phyloP scores from a whole-genome alignment of 1,140 invertebrate species.

The Tribolium madens region DNA sequence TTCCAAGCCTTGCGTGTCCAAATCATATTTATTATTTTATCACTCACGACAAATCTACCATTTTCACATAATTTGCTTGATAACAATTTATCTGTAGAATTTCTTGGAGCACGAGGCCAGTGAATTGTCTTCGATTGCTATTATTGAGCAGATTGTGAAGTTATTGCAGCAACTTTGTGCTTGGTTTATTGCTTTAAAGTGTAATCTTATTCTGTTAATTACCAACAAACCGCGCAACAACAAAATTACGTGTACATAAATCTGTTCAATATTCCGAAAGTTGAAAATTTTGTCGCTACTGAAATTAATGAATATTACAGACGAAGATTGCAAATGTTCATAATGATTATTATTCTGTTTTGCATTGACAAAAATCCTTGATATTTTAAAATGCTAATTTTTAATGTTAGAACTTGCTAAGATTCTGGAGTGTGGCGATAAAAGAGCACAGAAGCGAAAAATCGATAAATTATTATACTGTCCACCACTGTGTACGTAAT shows the following conservation, averaged over 20 bases:
- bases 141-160: constrained; percentile 8
- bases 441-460: not conserved
- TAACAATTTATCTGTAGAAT: not conserved
- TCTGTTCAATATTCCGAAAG: constrained; percentile 3
- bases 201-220: constrained; percentile 34
- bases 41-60: no score
- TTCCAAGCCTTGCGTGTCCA: not conserved
- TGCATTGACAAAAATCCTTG: no score
- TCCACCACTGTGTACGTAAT: constrained; percentile 2
- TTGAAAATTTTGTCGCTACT: constrained; percentile 21
- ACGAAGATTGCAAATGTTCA: not conserved
- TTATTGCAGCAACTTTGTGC: constrained; percentile 5
- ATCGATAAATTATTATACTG: constrained; percentile 12
- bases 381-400: no score
- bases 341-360: no score
- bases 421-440: no score
- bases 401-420: no score
- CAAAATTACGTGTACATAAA: constrained; percentile 32
- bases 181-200: constrained; percentile 29
- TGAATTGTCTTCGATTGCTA: not conserved
- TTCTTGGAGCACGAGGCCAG: no score
- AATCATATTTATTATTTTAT: not conserved
- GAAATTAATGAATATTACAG: constrained; percentile 15
- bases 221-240: constrained; percentile 25
- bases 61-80: not conserved